These are phyloP conservation scores for Ictalurus furcatus DNA, from an alignment of 2,113 vertebrate genomes.

Conservation along the genomic window DNA sequence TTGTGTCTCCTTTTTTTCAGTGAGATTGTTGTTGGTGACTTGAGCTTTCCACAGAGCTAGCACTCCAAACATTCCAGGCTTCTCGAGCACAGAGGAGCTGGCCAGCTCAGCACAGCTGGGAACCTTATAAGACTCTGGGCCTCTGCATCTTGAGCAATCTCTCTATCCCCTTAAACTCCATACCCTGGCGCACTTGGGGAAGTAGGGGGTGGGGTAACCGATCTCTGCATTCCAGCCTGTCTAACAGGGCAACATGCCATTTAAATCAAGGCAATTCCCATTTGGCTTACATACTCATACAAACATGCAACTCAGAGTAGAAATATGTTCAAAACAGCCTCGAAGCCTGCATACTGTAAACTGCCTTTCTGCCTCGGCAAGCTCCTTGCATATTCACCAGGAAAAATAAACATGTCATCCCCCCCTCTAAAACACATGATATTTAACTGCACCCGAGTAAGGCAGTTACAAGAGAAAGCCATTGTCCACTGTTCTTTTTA, in stretches of 20 bases:
- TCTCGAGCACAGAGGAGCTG: constrained; percentile 55
- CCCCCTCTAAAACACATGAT: constrained; percentile 57
- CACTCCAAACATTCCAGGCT: constrained; percentile 74
- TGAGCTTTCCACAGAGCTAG: constrained; percentile 68
- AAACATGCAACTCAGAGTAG: not conserved
- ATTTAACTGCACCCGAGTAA: constrained; percentile 57
- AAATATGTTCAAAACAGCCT: not conserved
- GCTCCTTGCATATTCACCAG: constrained; percentile 16
- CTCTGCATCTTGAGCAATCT: constrained; percentile 65
- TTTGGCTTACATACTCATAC: not conserved
- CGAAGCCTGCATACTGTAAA: constrained; percentile 5
- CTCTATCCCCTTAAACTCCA: constrained; percentile 30
- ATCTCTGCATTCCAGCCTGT: constrained; percentile 41
- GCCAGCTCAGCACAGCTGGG: constrained; percentile 70
- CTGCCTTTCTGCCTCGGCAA: constrained; percentile 7
- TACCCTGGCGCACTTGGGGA: constrained; percentile 13
- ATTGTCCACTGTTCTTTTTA: constrained; percentile 53
- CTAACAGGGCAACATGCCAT: constrained; percentile 26
- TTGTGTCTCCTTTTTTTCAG: constrained; percentile 25
- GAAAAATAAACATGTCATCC: constrained; percentile 44
- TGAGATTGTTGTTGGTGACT: constrained; percentile 59
- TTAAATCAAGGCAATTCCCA: constrained; percentile 11
- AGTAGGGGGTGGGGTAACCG: constrained; percentile 22
- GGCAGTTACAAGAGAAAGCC: constrained; percentile 47
- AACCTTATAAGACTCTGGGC: constrained; percentile 67